These are phyloP conservation scores for Tetramorium alpestre DNA, from an alignment of 1,140 invertebrate genomes.

Conservation along the genomic window DNA sequence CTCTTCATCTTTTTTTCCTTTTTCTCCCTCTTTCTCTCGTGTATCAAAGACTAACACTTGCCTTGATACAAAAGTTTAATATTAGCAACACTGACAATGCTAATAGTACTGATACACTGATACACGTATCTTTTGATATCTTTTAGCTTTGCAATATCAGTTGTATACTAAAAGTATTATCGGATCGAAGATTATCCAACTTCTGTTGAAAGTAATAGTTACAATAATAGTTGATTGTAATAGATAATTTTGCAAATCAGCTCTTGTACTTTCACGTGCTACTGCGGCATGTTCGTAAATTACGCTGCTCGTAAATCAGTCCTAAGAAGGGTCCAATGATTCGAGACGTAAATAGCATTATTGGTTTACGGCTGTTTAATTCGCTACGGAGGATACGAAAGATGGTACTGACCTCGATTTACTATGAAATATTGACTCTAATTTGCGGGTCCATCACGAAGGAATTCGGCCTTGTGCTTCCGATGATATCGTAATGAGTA, in stretches of 20 bases:
- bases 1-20: constrained; percentile 18
- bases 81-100: not conserved
- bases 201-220: not conserved
- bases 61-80: not conserved
- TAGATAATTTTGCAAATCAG: not conserved
- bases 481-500: constrained; percentile 9
- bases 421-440: constrained; percentile 23
- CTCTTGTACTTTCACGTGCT: constrained; percentile 77
- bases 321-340: constrained; percentile 79
- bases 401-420: constrained; percentile 53
- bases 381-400: not conserved
- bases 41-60: not conserved
- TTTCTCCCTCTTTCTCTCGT: constrained; percentile 32
- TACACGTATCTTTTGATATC: not conserved
- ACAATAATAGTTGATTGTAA: not conserved
- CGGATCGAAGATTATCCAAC: not conserved
- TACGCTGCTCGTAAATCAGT: constrained; percentile 79
- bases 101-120: not conserved
- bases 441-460: constrained; percentile 49
- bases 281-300: constrained; percentile 43
- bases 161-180: not conserved
- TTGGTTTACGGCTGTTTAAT: constrained; percentile 78
- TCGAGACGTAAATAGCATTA: constrained; percentile 84
- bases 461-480: constrained; percentile 52
- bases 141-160: not conserved